Base-by-base conservation (phyloP, 1,140 invertebrate species). In the Ceratoteleas bidentatus region DNA sequence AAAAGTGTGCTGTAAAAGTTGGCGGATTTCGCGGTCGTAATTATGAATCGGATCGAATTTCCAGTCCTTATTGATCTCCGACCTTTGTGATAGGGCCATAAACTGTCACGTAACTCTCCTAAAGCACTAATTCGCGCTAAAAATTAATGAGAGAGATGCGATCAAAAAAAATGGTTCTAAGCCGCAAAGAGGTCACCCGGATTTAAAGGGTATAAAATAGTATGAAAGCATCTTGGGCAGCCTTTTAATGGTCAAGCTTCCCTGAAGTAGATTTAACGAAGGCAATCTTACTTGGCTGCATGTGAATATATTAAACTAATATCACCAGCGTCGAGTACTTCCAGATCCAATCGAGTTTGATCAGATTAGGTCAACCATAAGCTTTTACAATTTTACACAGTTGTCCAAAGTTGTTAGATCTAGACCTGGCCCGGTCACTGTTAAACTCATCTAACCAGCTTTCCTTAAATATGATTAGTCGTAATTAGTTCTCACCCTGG, bases 341-440 rank as follows among this genome's bases (percentile, higher is more conserved):
- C 54, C 60, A 60, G 54, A 58, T 60, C 32, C 36, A 69, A 69
- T 60, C 14, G 49, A 10, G 4, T 69, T 69, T 52, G 34, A 60
- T 69, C 40, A 47, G 54, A 57, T 68, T 68, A 14, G 65, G 33
- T 49, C 40, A 45, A 58, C 65, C 50, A 68, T 24, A 49, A 57
- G 15, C 54, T 68, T 16, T 1, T 10, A 57, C 47, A 58, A 68
- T 68, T 57, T 36, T 45, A n/a, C 54, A 9, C 24, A 36, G 16
- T 16, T 36, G 14, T 2, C 36, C 57, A 38, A 54, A 11, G 24
- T 68, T 38, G 9, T n/a, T 9, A 24, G 57, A 68, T 68, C 10
- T 43, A 24, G 11, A 57, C 14, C 57, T 45, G 10, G 43, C 33
- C 47, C 9, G 10, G 40, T 11, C 36, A 45, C 13, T 58, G 10